Conservation (phyloP, 2,797 vertebrate species). For the Orestias chungarensis region DNA sequence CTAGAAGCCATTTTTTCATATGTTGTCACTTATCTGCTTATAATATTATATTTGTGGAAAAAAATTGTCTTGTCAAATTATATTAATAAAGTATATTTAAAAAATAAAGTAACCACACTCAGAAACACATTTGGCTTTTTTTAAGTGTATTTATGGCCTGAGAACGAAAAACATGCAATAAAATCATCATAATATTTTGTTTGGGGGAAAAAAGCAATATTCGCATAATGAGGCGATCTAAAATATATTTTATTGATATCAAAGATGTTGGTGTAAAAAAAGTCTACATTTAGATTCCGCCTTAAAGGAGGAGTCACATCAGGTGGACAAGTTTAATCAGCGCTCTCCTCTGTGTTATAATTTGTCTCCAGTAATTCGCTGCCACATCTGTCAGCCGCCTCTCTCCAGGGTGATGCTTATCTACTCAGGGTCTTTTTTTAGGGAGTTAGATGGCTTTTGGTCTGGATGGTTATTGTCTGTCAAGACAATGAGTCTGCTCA, state of each 20-base stretch:
- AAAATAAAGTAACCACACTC: not conserved
- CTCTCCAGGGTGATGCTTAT: constrained; percentile 72
- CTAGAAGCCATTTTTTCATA: not conserved
- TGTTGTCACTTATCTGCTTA: not conserved
- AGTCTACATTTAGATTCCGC: constrained; percentile 1
- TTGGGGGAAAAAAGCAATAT: not conserved
- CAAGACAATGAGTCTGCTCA: constrained; percentile 59
- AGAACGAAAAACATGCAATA: not conserved
- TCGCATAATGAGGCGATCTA: not conserved
- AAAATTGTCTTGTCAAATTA: not conserved
- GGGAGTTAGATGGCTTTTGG: constrained; percentile 57
- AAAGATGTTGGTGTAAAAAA: constrained; percentile 18
- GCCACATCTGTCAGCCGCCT: constrained; percentile 47
- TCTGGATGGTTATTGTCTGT: constrained; percentile 66
- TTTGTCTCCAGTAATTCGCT: constrained; percentile 61
- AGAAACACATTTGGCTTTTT: not conserved
- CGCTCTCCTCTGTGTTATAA: constrained; percentile 31
- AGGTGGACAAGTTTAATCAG: constrained; percentile 37
- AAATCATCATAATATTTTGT: not conserved
- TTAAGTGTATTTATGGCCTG: not conserved
- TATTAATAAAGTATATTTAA: not conserved
- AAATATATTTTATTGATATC: not conserved
- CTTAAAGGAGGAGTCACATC: constrained; percentile 30
- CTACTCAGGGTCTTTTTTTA: constrained; percentile 47
- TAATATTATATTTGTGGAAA: not conserved